Evolutionary conservation across 2,888 invertebrate species (phyloP).

Genomic region (Argyresthia albistria): DNA sequence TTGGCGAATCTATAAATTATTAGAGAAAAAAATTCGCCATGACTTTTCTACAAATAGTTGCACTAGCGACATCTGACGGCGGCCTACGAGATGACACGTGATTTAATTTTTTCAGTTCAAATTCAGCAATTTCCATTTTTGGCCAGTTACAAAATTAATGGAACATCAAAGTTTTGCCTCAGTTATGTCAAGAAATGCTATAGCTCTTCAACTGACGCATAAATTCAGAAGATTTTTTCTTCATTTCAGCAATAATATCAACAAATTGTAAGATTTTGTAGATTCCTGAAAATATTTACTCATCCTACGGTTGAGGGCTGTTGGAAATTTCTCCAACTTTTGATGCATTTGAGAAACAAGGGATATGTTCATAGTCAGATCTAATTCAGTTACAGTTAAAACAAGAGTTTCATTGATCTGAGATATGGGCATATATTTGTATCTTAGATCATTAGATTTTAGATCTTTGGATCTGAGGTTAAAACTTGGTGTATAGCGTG

Average conservation of each 20-base stretch:
- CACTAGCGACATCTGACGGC: constrained; percentile 62
- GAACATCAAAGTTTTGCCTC: no score
- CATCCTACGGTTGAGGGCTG: no score
- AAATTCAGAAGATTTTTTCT: background rate
- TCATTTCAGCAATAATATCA: background rate
- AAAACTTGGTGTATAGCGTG: no score
- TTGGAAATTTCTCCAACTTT: no score
- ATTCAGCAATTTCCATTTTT: constrained; percentile 45
- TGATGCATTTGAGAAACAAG: no score
- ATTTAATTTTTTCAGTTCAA: constrained; percentile 38
- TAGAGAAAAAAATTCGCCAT: constrained; percentile 66
- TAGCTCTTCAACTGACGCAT: background rate
- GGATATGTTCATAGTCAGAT: no score
- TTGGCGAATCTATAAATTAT: constrained; percentile 58
- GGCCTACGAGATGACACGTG: constrained; percentile 49
- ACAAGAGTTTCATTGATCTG: no score
- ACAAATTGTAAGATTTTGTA: background rate
- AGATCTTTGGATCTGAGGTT: no score
- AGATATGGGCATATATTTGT: no score
- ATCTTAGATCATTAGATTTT: no score
- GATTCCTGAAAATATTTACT: background rate
- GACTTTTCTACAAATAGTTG: constrained; percentile 44
- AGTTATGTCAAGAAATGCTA: background rate
- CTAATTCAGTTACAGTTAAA: no score
- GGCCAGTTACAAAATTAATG: constrained; percentile 26